Percentiles rank a stretch among this genome's conserved stretches.
Evolutionary conservation across 2,797 vertebrate species (phyloP).

Genomic region (Gadopsis bispinosus): DNA sequence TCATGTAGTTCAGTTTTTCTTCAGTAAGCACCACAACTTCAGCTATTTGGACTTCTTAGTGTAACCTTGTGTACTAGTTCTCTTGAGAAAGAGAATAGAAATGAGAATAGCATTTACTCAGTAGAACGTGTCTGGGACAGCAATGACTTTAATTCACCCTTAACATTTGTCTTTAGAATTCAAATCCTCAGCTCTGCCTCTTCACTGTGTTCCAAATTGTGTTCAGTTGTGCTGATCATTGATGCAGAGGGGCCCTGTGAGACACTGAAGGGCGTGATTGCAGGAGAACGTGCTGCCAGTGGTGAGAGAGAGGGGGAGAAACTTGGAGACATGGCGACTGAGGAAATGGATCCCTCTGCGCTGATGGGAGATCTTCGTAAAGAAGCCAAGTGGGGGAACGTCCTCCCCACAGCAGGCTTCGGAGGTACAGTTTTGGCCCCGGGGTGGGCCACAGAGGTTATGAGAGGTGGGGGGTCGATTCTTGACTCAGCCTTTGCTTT

Average conservation of each 20-base stretch:
- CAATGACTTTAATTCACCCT: constrained; percentile 53
- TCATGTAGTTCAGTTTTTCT: constrained; percentile 55
- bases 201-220: constrained; percentile 89
- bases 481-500: constrained; percentile 93
- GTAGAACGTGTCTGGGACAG: constrained; percentile 64
- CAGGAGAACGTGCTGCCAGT: constrained; percentile 93
- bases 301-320: constrained; percentile 98
- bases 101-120: constrained; percentile 45
- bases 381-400: constrained; percentile 90
- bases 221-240: constrained; percentile 92
- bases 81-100: constrained; percentile 29
- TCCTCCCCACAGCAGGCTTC: constrained; percentile 89
- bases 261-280: constrained; percentile 94
- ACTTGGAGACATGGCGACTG: constrained; percentile 96
- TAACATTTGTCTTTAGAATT: constrained; percentile 21
- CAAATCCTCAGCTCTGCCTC: constrained; percentile 94
- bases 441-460: constrained; percentile 96
- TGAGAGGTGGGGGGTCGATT: constrained; percentile 97
- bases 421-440: constrained; percentile 98
- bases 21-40: constrained; percentile 69
- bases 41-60: constrained; percentile 75
- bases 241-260: constrained; percentile 95
- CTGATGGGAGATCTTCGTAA: constrained; percentile 95
- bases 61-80: constrained; percentile 38
- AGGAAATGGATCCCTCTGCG: constrained; percentile 93